Conservation (phyloP, 2,797 vertebrate genomes). For the Moxostoma hubbsi region DNA sequence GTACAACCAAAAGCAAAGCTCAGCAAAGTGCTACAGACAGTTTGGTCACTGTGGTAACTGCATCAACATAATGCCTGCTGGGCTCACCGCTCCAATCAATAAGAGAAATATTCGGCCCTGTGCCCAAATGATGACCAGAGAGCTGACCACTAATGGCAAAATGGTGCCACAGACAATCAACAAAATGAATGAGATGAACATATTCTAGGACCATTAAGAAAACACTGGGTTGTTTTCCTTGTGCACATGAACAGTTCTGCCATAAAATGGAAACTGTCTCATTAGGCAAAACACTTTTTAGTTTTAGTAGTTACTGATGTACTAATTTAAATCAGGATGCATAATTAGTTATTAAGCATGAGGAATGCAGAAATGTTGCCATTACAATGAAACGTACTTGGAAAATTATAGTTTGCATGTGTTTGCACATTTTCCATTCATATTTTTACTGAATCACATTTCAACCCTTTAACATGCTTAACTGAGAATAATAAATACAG, state of each 20-base stretch:
- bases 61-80: constrained; percentile 39
- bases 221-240: not conserved
- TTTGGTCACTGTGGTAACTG: constrained; percentile 41
- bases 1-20: constrained; percentile 28
- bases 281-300: too few species aligned
- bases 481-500: not conserved
- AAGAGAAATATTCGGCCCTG: constrained; percentile 13
- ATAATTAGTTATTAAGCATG: too few species aligned
- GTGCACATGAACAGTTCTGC: not conserved
- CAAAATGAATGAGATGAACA: constrained; percentile 22
- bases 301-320: too few species aligned
- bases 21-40: constrained; percentile 42
- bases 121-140: not conserved
- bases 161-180: constrained; percentile 24
- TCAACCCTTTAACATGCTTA: not conserved
- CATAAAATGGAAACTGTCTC: too few species aligned
- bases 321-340: too few species aligned
- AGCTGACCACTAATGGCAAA: constrained; percentile 14
- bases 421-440: too few species aligned
- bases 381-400: too few species aligned
- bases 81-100: constrained; percentile 38
- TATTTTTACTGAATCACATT: not conserved
- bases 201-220: not conserved
- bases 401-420: too few species aligned
- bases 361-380: too few species aligned